A percentile compares a stretch with the other conserved stretches of the same genome.
These are phyloP conservation scores for Hormiphora californensis DNA, from an alignment of 37 sponge, comb jelly and placozoan species.

Conservation along the genomic window DNA sequence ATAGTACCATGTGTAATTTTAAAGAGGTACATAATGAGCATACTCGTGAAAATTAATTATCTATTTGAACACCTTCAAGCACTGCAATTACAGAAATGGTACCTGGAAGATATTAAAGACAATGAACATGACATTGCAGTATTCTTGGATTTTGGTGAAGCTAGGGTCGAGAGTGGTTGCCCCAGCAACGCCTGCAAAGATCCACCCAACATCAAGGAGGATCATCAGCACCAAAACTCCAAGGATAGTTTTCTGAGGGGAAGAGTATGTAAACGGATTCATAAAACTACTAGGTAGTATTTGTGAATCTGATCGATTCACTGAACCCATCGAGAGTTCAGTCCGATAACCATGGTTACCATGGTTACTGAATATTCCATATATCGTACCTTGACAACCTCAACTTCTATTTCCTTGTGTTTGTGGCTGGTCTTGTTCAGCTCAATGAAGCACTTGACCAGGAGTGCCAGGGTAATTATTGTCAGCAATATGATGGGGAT, in stretches of 20 bases:
- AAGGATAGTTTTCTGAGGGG: conserved; percentile 3
- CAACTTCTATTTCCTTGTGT: neutral
- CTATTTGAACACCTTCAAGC: too few relatives aligned
- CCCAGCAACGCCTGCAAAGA: neutral
- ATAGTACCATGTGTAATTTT: too few relatives aligned
- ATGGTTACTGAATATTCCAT: too few relatives aligned
- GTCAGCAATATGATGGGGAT: neutral
- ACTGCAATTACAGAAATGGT: too few relatives aligned
- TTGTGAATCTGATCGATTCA: neutral
- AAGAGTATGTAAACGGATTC: too few relatives aligned
- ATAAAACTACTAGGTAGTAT: too few relatives aligned
- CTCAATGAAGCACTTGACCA: neutral
- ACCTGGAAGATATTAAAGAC: neutral
- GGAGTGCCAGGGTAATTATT: neutral
- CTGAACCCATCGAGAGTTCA: too few relatives aligned
- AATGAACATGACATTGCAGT: neutral
- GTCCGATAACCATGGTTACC: too few relatives aligned
- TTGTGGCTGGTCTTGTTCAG: conserved; percentile 5
- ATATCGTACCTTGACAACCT: neutral
- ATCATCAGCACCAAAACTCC: neutral
- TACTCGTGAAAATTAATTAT: too few relatives aligned
- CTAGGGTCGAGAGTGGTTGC: neutral
- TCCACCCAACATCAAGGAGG: neutral
- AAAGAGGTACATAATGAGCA: too few relatives aligned
- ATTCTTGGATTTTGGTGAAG: neutral